Conservation (phyloP, 2,888 invertebrate species). For the Biston stratarius region DNA sequence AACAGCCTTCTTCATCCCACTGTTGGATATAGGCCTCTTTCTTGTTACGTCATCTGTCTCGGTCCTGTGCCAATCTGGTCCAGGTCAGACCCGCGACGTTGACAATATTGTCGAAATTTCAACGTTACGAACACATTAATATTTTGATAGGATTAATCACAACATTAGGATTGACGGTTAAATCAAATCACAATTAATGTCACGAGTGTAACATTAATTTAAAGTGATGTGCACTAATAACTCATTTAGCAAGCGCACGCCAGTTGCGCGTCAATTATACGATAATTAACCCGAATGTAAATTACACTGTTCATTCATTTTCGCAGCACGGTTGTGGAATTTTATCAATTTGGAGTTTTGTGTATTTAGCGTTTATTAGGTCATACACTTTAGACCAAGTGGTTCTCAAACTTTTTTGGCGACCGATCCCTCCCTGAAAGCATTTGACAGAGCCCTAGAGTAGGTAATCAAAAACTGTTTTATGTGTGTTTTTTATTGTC, state of each 20-base stretch:
- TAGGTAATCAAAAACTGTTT: too few relatives aligned
- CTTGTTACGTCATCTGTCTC: too few relatives aligned
- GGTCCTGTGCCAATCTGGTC: too few relatives aligned
- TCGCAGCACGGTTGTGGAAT: conserved; percentile 60
- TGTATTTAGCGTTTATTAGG: conserved; percentile 57
- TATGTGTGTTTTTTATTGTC: too few relatives aligned
- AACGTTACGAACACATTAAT: too few relatives aligned
- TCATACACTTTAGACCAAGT: conserved; percentile 21
- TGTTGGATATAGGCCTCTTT: too few relatives aligned
- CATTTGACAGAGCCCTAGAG: neutral
- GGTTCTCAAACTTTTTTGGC: conserved; percentile 1
- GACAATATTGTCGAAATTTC: too few relatives aligned
- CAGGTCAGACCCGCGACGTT: too few relatives aligned
- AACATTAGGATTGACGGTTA: neutral
- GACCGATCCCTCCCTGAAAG: too few relatives aligned
- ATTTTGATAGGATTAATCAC: too few relatives aligned
- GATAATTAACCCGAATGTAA: conserved; percentile 54
- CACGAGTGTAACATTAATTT: conserved; percentile 31
- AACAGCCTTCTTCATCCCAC: too few relatives aligned
- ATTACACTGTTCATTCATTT: conserved; percentile 67
- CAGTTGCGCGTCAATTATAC: conserved; percentile 51
- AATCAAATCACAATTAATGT: conserved; percentile 14
- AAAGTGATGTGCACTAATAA: conserved; percentile 41
- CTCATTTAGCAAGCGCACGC: conserved; percentile 45
- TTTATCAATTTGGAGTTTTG: conserved; percentile 57